Base-by-base conservation (phyloP, 92 coral and sea anemone species). In the Epizoanthus illoricatus region DNA sequence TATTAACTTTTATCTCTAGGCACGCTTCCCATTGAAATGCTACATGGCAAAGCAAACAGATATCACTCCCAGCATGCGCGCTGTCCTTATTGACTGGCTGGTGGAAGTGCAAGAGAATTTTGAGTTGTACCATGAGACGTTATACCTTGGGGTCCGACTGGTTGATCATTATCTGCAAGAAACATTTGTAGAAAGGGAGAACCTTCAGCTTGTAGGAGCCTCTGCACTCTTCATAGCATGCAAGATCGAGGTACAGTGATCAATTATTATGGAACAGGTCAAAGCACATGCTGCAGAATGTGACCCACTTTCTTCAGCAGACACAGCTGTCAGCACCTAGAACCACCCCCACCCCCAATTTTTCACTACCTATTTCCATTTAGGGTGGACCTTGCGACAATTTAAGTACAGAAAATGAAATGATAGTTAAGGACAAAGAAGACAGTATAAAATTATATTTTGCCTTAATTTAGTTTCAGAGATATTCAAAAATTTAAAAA, bases 41-140 rank as follows among this genome's bases (percentile, higher is more conserved):
- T 97, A 93, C 87, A 75, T 97, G 94, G 86, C 86, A 56, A 76
- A 67, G 16, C 99, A 88, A 65, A 84, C 85, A 58, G 95, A 93
- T 69, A 81, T 97, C n/a, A 88, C 94, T 10, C 84, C 90, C 9
- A 91, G 82, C 67, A 97, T 97, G 99, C 91, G 99, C 41, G 98
- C 94, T 58, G 89, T 97, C 60, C 90, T 97, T 47, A 90, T 97
- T 65, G 99, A 97, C 89, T 97, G 99, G 99, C 67, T 97, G 80
- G 99, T 97, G 1, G 99, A 97, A 52, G 99, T 97, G 16, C 99
- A 97, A 68, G 99, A 97, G 74, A 94, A 94, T 81, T 97, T 97
- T 86, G 99, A 97, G 58, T 59, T 97, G 62, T 97, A 94, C 87
- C 99, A 97, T 61, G 99, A 97, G 83, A 97, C 99, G 0, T 90